Evolutionary conservation across 2,113 vertebrate species (phyloP).

Genomic region (Copsychus sechellarum): DNA sequence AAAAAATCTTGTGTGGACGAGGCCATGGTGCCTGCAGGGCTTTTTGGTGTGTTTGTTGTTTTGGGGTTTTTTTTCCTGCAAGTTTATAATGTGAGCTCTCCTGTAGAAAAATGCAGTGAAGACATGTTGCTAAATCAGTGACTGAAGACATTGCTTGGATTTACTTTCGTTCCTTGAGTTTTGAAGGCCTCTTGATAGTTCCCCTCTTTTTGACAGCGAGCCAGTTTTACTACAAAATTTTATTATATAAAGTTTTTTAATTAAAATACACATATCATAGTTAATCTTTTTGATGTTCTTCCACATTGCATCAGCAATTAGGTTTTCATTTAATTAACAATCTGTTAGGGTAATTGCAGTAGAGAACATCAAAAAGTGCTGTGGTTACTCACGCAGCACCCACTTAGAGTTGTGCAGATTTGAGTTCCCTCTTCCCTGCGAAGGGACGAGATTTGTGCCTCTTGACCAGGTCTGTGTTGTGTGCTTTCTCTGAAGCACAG

Average conservation of each 20-base stretch:
- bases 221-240: not conserved
- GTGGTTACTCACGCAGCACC: not conserved
- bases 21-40: not conserved
- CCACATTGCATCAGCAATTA: conserved; percentile 36
- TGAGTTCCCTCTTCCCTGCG: not conserved
- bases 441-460: not conserved
- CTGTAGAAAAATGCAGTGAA: not conserved
- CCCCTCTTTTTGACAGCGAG: not conserved
- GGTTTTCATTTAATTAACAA: conserved; percentile 21
- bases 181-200: not conserved
- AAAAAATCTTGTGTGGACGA: not conserved
- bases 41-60: not conserved
- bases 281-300: conserved; percentile 30
- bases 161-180: not conserved
- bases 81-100: not conserved
- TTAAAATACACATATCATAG: not conserved
- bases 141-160: not conserved
- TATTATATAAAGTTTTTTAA: not conserved
- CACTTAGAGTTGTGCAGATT: not conserved
- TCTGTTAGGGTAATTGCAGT: conserved; percentile 17
- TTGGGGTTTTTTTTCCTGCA: fast-evolving
- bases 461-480: not conserved
- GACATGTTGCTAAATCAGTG: not conserved
- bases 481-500: not conserved
- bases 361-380: not conserved